These are phyloP conservation scores for Nasonia oneida DNA, from an alignment of 2,888 invertebrate species.

Conservation along the genomic window DNA sequence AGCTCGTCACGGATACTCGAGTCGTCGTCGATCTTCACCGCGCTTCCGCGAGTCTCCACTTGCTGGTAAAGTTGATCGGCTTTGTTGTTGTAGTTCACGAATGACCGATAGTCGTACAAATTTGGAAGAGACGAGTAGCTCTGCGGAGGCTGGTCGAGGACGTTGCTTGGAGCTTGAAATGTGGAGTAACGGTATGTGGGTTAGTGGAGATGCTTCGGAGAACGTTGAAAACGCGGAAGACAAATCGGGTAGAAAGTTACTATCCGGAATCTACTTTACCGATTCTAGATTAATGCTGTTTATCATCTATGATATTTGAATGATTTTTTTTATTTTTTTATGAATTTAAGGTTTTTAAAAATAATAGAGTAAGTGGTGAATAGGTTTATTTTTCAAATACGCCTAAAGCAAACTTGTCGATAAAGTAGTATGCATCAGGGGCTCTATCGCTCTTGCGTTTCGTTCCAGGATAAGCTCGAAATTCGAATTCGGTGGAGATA, in stretches of 20 bases:
- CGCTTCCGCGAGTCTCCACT: conserved; percentile 49
- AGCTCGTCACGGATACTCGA: conserved; percentile 18
- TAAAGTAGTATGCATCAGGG: conserved; percentile 12
- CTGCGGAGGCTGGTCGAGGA: neutral
- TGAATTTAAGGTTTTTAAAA: neutral
- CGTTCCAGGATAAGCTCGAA: neutral
- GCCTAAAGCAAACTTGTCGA: neutral
- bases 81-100: neutral
- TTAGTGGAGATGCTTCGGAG: neutral
- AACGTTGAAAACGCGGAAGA: neutral
- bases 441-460: neutral
- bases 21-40: conserved; percentile 43
- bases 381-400: neutral
- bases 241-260: neutral
- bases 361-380: neutral
- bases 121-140: conserved; percentile 12
- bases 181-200: neutral
- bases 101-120: conserved; percentile 26
- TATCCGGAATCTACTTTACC: conserved; percentile 50
- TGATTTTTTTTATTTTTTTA: neutral
- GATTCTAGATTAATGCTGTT: conserved; percentile 28
- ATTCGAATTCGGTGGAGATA: no score
- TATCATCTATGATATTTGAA: neutral
- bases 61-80: conserved; percentile 14
- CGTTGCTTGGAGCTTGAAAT: neutral